Evolutionary conservation across 2,113 vertebrate genomes (phyloP), one percentile per base, ranked within the genome.

Genomic region (Microtus pennsylvanicus): DNA sequence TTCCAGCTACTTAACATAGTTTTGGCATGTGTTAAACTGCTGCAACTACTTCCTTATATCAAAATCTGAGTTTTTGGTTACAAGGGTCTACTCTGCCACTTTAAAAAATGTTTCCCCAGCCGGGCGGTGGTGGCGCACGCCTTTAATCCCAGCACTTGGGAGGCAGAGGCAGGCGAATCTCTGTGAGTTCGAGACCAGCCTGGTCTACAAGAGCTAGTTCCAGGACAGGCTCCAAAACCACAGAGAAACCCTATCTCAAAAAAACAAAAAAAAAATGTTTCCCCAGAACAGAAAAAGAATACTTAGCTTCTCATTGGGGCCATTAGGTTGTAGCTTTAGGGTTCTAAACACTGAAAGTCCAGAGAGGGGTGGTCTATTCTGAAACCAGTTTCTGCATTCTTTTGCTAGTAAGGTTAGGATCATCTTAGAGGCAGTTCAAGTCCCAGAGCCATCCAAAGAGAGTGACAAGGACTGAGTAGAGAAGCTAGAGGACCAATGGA

Each of bases 31-130:
- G 3, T 83, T 75, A 80, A 82, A 22, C 42, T 90, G 16, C 14
- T 78, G 5, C 19, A 63, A 5, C 19, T 4, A 52, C 42, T 90
- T 76, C 22, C 17, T 69, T 17, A 45, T 69, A 38, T 24, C 67
- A 69, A 69, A 97, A 65, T 45, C 28, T 77, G 42, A 50, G 74
- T 55, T 55, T 19, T 78, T 93, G 7, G 26, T 21, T 61, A 76
- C 22, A 80, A 33, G 13, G 2, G 33, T 58, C 47, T 77, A 58
- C 61, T 81, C 14, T 90, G 30, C 52, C 35, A 87, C 50, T 83
- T 92, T 50, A n/a, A 69, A 93, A 97, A 93, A 55, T 4, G 67
- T 89, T 70, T 74, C 5, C 47, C 78, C 63, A 42, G 65, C 47
- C 47, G 47, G 47, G 47, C 7, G 7, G 47, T 47, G 47, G 47